phyloP scores from a whole-genome alignment of 2,797 vertebrate genomes.

The Mergus octosetaceus region DNA sequence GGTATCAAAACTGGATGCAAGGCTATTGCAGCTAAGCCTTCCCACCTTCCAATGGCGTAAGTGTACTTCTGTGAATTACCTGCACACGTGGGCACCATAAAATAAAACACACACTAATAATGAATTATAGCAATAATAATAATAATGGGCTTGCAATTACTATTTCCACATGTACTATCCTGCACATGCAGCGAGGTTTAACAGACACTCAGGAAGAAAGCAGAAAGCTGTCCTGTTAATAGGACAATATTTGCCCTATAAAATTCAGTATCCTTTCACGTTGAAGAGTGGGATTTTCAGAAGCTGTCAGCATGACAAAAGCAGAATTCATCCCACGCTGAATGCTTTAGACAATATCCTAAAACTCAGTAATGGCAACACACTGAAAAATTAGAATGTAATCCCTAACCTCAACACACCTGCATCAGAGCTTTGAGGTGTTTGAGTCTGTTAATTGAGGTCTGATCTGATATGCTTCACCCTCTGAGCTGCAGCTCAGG shows the following conservation, averaged over 20 bases:
- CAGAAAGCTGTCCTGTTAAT: background rate
- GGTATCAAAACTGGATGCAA: background rate
- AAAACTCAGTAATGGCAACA: background rate
- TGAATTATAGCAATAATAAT: conserved; percentile 62
- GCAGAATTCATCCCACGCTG: background rate
- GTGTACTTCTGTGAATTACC: conserved; percentile 15
- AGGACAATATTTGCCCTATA: background rate
- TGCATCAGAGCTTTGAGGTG: background rate
- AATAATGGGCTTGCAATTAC: conserved; percentile 66
- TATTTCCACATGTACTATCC: conserved; percentile 62
- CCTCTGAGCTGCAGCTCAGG: background rate
- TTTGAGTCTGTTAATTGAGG: background rate
- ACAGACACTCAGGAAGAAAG: background rate
- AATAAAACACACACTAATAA: conserved; percentile 62
- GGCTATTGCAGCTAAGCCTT: background rate
- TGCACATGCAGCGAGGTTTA: conserved; percentile 4
- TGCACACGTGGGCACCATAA: conserved; percentile 56
- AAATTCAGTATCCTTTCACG: background rate
- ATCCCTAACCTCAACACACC: conserved; percentile 25
- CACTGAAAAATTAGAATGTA: background rate
- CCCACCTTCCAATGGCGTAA: background rate
- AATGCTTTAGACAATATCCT: background rate
- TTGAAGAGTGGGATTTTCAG: background rate
- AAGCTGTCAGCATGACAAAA: background rate
- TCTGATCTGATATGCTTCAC: background rate